Evolutionary conservation across 2,113 vertebrate genomes (phyloP).

Genomic region (Vulpes vulpes): DNA sequence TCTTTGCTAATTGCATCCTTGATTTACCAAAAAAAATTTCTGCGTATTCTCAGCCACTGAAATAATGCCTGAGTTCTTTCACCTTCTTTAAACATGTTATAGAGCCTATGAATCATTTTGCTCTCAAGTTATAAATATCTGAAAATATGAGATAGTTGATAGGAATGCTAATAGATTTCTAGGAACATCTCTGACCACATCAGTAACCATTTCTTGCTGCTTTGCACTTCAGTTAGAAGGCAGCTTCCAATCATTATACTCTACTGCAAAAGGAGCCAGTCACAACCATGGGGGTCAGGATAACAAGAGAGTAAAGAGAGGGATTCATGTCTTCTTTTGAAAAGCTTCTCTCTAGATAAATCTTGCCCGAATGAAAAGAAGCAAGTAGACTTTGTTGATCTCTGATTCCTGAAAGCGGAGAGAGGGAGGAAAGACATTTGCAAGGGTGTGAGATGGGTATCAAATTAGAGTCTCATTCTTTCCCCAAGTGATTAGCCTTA

Average conservation of each 20-base stretch:
- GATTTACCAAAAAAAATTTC: neutral
- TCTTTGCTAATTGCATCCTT: neutral
- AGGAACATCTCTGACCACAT: neutral
- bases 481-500: neutral
- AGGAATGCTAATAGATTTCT: neutral
- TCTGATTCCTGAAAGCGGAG: neutral
- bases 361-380: neutral
- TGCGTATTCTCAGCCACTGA: neutral
- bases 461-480: neutral
- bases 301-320: neutral
- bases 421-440: neutral
- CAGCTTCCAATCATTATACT: neutral
- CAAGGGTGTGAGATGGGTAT: neutral
- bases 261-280: neutral
- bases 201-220: neutral
- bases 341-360: slow-evolving; percentile 38
- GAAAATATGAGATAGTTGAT: neutral
- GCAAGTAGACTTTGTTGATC: neutral
- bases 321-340: neutral
- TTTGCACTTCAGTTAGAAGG: neutral
- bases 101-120: neutral
- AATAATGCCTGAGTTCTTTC: neutral
- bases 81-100: neutral
- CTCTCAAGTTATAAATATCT: neutral
- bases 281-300: neutral